A percentile compares a stretch with the other conserved stretches of the same genome.
Evolutionary conservation across 2,888 invertebrate species (phyloP).

Genomic region (Sphaerophoria rueppellii): DNA sequence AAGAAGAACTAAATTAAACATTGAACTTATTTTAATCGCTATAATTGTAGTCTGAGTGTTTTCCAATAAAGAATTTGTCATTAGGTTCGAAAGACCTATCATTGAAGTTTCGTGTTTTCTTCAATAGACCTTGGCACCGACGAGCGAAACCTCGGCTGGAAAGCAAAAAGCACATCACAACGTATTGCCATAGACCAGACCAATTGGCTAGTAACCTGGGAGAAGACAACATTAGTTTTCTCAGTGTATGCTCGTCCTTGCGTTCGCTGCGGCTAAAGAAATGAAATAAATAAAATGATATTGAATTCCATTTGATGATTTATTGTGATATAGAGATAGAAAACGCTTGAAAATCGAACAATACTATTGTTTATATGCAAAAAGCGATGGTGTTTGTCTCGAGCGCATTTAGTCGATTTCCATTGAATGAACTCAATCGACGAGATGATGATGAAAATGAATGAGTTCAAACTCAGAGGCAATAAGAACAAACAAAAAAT

Average conservation of each 20-base stretch:
- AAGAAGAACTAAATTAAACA: too few species aligned
- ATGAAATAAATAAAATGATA: conserved; percentile 41
- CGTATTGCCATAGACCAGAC: too few species aligned
- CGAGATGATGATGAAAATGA: not conserved
- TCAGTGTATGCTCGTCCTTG: conserved; percentile 4
- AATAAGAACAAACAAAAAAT: not conserved
- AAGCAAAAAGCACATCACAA: too few species aligned
- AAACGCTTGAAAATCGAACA: conserved; percentile 3
- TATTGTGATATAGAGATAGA: conserved; percentile 59
- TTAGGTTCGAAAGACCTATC: too few species aligned
- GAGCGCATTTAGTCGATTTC: conserved; percentile 12
- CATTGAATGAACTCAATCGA: conserved; percentile 15
- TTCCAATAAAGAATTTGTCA: too few species aligned
- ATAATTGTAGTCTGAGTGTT: too few species aligned
- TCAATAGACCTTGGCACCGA: too few species aligned
- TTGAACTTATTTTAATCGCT: too few species aligned
- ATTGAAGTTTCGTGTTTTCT: too few species aligned
- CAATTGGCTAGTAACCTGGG: too few species aligned
- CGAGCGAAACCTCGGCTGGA: too few species aligned
- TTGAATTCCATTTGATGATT: conserved; percentile 68
- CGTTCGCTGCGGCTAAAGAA: not conserved
- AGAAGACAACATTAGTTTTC: not conserved
- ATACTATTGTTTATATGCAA: not conserved
- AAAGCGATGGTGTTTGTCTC: not conserved
- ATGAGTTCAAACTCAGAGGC: not conserved